Percentiles rank a stretch among this genome's conserved stretches.
Evolutionary conservation across 2,888 invertebrate species (phyloP).

Genomic region (Phania funesta): DNA sequence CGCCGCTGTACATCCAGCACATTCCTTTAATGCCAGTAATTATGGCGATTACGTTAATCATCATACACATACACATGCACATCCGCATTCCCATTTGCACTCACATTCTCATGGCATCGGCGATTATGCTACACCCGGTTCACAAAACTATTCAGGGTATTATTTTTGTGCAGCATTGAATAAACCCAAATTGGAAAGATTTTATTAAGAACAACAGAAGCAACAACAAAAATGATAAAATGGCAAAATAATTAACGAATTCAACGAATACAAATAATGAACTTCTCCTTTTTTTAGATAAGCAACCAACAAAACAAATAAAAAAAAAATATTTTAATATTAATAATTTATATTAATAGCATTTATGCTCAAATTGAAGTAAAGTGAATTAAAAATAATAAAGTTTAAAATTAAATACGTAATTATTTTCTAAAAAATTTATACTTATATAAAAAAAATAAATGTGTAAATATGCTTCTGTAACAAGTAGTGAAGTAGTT

Average conservation of each 20-base stretch:
- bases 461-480: constrained; percentile 56
- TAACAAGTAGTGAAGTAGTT: constrained; percentile 29
- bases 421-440: not conserved
- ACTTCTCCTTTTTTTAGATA: constrained; percentile 27
- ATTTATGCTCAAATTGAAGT: constrained; percentile 62
- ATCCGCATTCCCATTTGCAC: constrained; percentile 67
- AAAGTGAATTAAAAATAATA: constrained; percentile 8
- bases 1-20: constrained; percentile 53
- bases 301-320: constrained; percentile 31
- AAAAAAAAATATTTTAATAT: constrained; percentile 9
- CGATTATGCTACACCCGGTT: constrained; percentile 78
- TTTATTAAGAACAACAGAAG: constrained; percentile 71
- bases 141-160: constrained; percentile 80
- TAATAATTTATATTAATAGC: constrained; percentile 45
- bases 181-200: constrained; percentile 79
- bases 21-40: constrained; percentile 62
- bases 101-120: constrained; percentile 76
- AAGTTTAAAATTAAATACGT: not conserved
- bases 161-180: constrained; percentile 80
- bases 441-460: not conserved
- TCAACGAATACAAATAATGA: constrained; percentile 51
- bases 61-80: constrained; percentile 68
- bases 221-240: not conserved
- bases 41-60: constrained; percentile 66
- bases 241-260: constrained; percentile 20